Evolutionary conservation across 2,797 vertebrate genomes (phyloP), one percentile per base, ranked within the genome.

Genomic region (Acrossocheilus fasciatus): DNA sequence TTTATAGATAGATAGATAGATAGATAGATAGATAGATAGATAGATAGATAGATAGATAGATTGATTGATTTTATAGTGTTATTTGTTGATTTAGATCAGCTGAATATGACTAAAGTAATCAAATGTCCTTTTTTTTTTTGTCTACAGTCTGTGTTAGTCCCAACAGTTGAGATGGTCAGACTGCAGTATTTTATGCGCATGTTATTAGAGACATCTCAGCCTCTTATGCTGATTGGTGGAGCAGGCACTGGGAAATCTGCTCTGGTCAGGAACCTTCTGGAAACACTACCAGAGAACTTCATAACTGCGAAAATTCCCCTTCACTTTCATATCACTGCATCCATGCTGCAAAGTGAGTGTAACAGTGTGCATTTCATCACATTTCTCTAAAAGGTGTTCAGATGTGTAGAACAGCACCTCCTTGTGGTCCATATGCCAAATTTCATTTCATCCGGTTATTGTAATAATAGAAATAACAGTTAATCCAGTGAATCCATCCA

Each of bases 201-300:
- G 92, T 93, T 97, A 81, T 88, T 97, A 88, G 90, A 93, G 87
- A 95, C 93, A 90, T 93, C 94, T 89, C 96, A 96, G 85, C 95
- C 94, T 2, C 79, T 97, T 70, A 96, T 97, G 95, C 93, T 97
- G 62, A 94, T 95, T 73, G 96, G 96, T 90, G 96, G 93, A 36
- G 92, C 95, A 0, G 94, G 96, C 91, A 95, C 96, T 89, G 96
- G 95, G 73, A 97, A 97, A 94, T 94, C 95, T 0, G 88, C 94
- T 43, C 93, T 97, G 84, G 89, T 95, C 87, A 92, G 89, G 8
- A 90, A 95, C 80, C 94, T 92, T 69, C 94, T 97, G 91, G 93
- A 93, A 34, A 81, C 76, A 52, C 91, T 97, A 54, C 92, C 95
- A 54, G 95, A 97, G 84, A 94, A 91, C 80, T 96, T 92, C 79